A percentile compares a stretch with the other conserved stretches of the same genome.
Evolutionary conservation across 2,888 invertebrate species (phyloP).

Genomic region (Dastarcus helophoroides): DNA sequence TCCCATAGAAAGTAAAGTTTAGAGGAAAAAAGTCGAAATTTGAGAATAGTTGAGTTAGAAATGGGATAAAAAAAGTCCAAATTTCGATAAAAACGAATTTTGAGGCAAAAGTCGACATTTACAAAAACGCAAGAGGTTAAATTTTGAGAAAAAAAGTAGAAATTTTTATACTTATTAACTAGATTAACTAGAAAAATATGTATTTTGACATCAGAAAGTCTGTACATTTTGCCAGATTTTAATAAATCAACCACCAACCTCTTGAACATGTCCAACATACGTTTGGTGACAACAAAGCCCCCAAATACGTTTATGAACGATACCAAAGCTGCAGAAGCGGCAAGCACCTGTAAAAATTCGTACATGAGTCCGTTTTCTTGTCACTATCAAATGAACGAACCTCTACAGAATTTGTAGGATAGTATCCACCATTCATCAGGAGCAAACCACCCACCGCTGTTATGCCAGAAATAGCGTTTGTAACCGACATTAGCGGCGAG

Average conservation of each 20-base stretch:
- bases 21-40: no score
- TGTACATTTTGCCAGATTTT: background rate
- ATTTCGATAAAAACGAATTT: no score
- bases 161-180: constrained; percentile 1
- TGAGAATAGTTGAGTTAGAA: no score
- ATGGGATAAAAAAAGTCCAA: no score
- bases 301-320: constrained; percentile 86
- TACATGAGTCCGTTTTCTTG: no score
- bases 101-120: no score
- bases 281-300: constrained; percentile 78
- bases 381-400: constrained; percentile 25
- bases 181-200: background rate
- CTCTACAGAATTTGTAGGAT: constrained; percentile 65
- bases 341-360: constrained; percentile 47
- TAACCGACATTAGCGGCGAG: constrained; percentile 86
- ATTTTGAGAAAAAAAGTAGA: no score
- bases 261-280: constrained; percentile 90
- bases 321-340: constrained; percentile 73
- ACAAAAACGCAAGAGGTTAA: no score
- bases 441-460: constrained; percentile 84
- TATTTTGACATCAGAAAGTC: background rate
- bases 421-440: constrained; percentile 72
- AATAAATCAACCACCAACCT: constrained; percentile 39
- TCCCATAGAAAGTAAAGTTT: no score
- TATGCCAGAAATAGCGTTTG: constrained; percentile 84